Evolutionary conservation across 2,113 vertebrate genomes (phyloP).

Genomic region (Noturus placidus): DNA sequence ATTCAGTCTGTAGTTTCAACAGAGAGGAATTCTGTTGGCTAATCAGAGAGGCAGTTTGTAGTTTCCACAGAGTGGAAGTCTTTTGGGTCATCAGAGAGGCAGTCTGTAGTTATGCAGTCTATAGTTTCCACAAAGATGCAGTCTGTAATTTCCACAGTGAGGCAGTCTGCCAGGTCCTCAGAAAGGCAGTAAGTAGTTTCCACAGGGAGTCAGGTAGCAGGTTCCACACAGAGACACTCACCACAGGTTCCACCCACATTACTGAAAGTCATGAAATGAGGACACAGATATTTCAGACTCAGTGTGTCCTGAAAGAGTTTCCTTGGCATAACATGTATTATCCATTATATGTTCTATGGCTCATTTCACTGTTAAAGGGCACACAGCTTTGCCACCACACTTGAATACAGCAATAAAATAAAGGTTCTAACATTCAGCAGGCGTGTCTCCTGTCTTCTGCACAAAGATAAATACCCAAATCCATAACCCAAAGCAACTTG

Average conservation of each 20-base stretch:
- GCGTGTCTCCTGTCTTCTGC: background rate
- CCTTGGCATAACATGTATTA: background rate
- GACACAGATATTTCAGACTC: background rate
- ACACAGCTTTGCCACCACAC: background rate
- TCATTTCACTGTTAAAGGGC: background rate
- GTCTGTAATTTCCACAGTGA: background rate
- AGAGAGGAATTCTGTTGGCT: background rate
- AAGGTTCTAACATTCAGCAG: background rate
- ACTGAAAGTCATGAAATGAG: background rate
- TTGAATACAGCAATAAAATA: background rate
- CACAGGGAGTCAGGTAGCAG: background rate
- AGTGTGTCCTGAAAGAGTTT: constrained; percentile 9
- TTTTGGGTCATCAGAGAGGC: background rate
- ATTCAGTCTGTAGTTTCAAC: background rate
- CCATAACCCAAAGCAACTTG: background rate
- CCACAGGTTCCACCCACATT: background rate
- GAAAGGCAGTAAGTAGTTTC: background rate
- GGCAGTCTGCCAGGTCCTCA: background rate
- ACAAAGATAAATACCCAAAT: background rate
- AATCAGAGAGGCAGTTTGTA: background rate
- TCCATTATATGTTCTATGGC: background rate
- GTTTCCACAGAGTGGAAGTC: background rate
- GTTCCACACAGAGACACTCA: background rate
- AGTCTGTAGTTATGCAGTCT: background rate
- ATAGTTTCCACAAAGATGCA: background rate